Conservation (phyloP, 2,113 vertebrate genomes). For the Paratilapia polleni region DNA sequence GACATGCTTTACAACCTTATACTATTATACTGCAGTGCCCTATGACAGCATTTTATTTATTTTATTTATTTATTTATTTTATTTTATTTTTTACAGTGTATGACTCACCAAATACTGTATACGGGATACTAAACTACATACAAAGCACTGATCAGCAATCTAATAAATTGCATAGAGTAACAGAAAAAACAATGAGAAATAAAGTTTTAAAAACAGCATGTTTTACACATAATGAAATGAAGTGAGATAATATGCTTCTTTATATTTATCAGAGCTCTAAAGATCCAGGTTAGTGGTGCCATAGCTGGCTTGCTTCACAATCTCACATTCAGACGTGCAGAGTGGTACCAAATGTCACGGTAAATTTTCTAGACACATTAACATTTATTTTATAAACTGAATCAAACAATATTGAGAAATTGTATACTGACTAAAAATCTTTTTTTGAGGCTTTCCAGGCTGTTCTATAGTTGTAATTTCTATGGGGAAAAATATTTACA, state of each 20-base stretch:
- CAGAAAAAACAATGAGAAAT: not conserved
- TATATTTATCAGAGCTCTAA: slow-evolving; percentile 69
- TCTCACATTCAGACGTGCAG: slow-evolving; percentile 80
- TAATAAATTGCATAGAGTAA: not conserved
- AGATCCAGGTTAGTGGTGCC: slow-evolving; percentile 82
- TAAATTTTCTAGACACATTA: slow-evolving; percentile 9
- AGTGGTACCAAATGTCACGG: slow-evolving; percentile 80
- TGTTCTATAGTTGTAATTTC: not conserved
- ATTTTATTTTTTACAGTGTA: no score
- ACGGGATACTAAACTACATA: not conserved
- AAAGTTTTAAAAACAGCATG: no score
- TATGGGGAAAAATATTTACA: not conserved
- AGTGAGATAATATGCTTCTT: not conserved
- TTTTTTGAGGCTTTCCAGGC: no score
- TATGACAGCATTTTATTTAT: no score
- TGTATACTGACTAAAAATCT: no score
- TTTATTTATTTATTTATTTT: no score
- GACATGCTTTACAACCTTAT: no score
- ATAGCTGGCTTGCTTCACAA: slow-evolving; percentile 78
- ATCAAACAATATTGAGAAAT: no score
- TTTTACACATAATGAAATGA: not conserved
- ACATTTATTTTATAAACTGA: no score
- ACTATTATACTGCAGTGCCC: no score
- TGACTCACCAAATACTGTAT: no score
- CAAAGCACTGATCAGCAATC: not conserved